phyloP scores from a whole-genome alignment of 2,888 invertebrate genomes.

The Drosophila ezoana region DNA sequence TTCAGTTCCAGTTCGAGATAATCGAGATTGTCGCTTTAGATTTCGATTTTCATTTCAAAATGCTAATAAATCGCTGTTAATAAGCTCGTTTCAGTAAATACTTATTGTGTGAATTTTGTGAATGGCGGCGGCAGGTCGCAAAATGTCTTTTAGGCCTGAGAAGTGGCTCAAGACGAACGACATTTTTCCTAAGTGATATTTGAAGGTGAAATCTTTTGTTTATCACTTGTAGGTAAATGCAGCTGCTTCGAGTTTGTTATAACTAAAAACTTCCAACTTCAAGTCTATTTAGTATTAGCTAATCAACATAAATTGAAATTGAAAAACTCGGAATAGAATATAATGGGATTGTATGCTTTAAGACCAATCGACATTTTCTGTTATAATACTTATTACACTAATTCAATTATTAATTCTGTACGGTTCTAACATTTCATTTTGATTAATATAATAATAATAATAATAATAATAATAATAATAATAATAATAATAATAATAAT shows the following conservation, averaged over 20 bases:
- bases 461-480: too few relatives aligned
- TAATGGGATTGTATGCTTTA: too few relatives aligned
- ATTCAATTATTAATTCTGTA: too few relatives aligned
- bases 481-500: too few relatives aligned
- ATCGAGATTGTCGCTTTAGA: slow-evolving; percentile 73
- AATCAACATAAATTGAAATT: too few relatives aligned
- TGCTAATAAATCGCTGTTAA: slow-evolving; percentile 67
- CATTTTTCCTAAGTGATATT: slow-evolving; percentile 30
- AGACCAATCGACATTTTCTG: too few relatives aligned
- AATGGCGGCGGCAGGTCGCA: slow-evolving; percentile 28
- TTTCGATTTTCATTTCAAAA: slow-evolving; percentile 66
- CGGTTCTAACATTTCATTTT: too few relatives aligned
- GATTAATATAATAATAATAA: too few relatives aligned
- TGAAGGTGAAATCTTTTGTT: slow-evolving; percentile 50
- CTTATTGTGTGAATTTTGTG: slow-evolving; percentile 57
- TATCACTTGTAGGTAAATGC: slow-evolving; percentile 13
- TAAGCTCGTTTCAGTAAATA: slow-evolving; percentile 63
- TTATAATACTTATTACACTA: too few relatives aligned
- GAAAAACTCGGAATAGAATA: too few relatives aligned
- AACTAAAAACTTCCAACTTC: not conserved
- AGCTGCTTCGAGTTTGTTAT: not conserved
- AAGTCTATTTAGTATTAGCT: too few relatives aligned
- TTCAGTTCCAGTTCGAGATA: slow-evolving; percentile 32
- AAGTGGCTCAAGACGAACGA: slow-evolving; percentile 52
- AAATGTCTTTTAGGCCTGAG: slow-evolving; percentile 36